phyloP scores from a whole-genome alignment of 2,888 invertebrate genomes.

The Pimpla rufipes region DNA sequence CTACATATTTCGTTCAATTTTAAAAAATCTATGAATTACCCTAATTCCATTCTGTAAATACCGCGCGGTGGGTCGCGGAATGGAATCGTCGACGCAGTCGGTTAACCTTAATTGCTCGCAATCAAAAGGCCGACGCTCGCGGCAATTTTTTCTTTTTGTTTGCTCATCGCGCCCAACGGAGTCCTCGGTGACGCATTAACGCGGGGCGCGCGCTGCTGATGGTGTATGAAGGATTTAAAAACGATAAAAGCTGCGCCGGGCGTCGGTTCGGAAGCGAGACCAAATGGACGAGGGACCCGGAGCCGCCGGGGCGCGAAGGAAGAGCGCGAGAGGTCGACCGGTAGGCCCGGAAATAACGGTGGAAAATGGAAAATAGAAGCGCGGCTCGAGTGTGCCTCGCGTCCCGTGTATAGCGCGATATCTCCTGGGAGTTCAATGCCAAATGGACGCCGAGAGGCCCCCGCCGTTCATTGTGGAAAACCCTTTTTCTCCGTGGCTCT shows the following conservation, averaged over 20 bases:
- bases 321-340: conserved; percentile 17
- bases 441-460: conserved; percentile 55
- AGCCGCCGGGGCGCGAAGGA: conserved; percentile 40
- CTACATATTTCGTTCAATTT: no score
- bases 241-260: conserved; percentile 69
- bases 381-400: conserved; percentile 30
- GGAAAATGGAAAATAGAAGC: conserved; percentile 67
- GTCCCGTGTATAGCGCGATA: conserved; percentile 18
- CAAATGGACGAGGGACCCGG: conserved; percentile 53
- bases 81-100: conserved; percentile 59
- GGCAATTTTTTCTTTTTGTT: conserved; percentile 50
- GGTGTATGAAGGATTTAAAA: conserved; percentile 65
- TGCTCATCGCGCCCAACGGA: conserved; percentile 12
- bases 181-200: conserved; percentile 39
- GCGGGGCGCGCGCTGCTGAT: not conserved
- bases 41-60: no score
- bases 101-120: conserved; percentile 75
- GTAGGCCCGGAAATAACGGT: conserved; percentile 62
- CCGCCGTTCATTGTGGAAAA: conserved; percentile 34
- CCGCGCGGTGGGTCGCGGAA: conserved; percentile 17
- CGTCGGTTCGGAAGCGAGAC: conserved; percentile 62
- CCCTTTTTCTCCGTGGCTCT: conserved; percentile 15
- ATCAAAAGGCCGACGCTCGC: conserved; percentile 72
- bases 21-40: no score
- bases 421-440: conserved; percentile 60